Evolutionary conservation across 2,888 invertebrate genomes (phyloP).

Genomic region (Epinotia bilunana): DNA sequence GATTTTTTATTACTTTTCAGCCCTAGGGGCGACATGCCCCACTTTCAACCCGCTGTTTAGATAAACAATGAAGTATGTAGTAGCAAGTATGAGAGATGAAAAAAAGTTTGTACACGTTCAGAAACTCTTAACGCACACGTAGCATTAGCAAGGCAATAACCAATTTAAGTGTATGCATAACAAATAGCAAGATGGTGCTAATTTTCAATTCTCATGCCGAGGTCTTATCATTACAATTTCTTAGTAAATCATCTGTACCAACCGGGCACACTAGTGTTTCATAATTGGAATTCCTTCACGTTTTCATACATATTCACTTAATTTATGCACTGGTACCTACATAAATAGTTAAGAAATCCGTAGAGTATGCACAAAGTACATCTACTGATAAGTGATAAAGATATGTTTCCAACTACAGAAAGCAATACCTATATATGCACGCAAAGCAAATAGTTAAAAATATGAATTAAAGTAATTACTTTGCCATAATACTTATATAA

Average conservation of each 20-base stretch:
- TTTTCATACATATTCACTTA: no score
- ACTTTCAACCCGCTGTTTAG: no score
- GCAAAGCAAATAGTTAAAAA: not conserved
- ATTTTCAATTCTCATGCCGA: constrained; percentile 27
- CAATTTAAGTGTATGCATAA: constrained; percentile 27
- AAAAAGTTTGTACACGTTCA: not conserved
- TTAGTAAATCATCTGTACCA: constrained; percentile 3
- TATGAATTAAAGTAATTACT: not conserved
- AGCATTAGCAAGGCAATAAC: constrained; percentile 21
- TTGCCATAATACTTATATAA: not conserved
- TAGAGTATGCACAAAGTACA: no score
- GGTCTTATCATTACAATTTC: constrained; percentile 27
- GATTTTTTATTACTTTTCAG: no score
- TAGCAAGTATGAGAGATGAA: no score
- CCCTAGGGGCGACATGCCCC: no score
- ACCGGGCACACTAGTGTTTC: not conserved
- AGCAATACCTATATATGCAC: not conserved
- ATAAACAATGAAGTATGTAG: no score
- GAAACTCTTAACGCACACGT: no score
- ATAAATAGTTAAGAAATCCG: no score
- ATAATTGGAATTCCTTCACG: not conserved
- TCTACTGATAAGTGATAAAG: no score
- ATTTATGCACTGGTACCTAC: no score
- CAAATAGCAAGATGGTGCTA: constrained; percentile 29
- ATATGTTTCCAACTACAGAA: not conserved